A percentile compares a stretch with the other conserved stretches of the same genome.
Conservation (phyloP, 2,797 vertebrate genomes). For the Myotis pilosus region DNA sequence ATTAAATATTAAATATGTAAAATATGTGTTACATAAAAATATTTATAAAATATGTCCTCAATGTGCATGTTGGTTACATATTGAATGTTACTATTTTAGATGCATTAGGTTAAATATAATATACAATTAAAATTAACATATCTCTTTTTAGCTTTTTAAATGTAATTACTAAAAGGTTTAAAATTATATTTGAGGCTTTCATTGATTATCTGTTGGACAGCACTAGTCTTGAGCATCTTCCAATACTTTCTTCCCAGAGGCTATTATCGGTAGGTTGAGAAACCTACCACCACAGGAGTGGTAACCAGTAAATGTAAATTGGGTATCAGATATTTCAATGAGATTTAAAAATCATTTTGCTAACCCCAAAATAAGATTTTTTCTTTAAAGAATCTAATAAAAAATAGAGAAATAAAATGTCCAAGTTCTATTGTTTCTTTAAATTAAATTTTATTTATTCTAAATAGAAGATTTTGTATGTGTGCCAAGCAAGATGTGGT, state of each 20-base stretch:
- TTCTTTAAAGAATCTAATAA: not conserved
- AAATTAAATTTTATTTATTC: not conserved
- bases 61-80: not conserved
- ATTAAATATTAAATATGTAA: not conserved
- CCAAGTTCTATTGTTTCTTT: not conserved
- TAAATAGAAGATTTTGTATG: not conserved
- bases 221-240: not conserved
- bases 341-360: not conserved
- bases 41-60: not conserved
- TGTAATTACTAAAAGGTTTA: not conserved
- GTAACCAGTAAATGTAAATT: not conserved
- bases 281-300: not conserved
- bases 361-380: not conserved
- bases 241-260: not conserved
- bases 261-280: not conserved
- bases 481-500: not conserved
- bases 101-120: not conserved
- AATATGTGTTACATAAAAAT: too few species aligned
- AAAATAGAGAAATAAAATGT: not conserved
- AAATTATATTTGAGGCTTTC: not conserved
- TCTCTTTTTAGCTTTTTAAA: not conserved
- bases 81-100: constrained; percentile 4
- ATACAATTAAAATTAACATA: not conserved
- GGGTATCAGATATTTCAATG: not conserved
- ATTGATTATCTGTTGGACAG: not conserved